Conservation (phyloP, 1,140 invertebrate genomes). For the Scaptomyza pallida region DNA sequence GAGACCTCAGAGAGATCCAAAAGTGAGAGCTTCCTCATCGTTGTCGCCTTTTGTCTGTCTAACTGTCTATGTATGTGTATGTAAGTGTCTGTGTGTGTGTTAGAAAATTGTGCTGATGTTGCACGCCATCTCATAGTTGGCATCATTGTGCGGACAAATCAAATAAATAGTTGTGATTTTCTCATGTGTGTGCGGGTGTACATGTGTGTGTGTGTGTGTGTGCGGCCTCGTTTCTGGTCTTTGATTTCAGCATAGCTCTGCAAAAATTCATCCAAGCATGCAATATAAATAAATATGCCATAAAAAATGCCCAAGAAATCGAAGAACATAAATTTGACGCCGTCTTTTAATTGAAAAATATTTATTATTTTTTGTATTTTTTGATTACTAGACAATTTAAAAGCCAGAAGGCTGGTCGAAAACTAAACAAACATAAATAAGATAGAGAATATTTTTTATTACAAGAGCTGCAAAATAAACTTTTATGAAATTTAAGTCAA, state of each 20-base stretch:
- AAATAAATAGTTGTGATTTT: conserved; percentile 79
- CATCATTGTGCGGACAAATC: conserved; percentile 79
- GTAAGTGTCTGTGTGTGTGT: conserved; percentile 33
- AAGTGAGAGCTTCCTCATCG: conserved; percentile 25
- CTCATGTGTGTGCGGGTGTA: conserved; percentile 13
- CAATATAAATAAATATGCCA: conserved; percentile 57
- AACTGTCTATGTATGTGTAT: no score
- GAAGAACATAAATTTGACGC: conserved; percentile 2
- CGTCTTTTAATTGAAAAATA: conserved; percentile 47
- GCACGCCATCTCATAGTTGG: conserved; percentile 75
- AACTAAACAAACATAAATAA: conserved; percentile 17
- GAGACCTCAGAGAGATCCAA: conserved; percentile 1
- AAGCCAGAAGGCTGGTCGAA: background rate
- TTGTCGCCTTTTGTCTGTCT: conserved; percentile 70
- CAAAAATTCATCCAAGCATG: conserved; percentile 57
- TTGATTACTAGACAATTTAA: conserved; percentile 6
- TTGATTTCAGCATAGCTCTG: conserved; percentile 67
- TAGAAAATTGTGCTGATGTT: conserved; percentile 73
- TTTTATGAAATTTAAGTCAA: background rate
- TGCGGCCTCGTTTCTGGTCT: conserved; percentile 55
- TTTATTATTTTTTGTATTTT: no score
- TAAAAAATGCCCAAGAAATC: conserved; percentile 54
- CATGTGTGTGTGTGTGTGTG: conserved; percentile 16
- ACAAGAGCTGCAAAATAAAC: background rate
- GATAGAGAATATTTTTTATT: background rate